Evolutionary conservation across 2,888 invertebrate species (phyloP), one percentile per base, ranked within the genome.

Genomic region (Drosophila dives): DNA sequence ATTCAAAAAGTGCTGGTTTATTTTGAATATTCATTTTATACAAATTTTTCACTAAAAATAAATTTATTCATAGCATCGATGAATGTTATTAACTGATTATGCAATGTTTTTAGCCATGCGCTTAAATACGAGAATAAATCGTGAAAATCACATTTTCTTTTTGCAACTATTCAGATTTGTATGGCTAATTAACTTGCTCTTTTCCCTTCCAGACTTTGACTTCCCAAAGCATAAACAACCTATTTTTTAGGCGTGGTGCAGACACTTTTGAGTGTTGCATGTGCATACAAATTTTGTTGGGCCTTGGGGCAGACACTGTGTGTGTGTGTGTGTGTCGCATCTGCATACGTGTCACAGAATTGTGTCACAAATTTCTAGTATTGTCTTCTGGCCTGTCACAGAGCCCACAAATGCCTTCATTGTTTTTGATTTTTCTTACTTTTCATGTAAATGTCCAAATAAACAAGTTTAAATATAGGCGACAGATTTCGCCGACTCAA

Each of bases 21-120:
- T 26, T 5, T 34, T 20, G 1, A n/a, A 26, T 29, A 10, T 50
- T 50, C 10, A 33, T 20, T 10, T 34, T 23, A 36, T 36, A 23
- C 11, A 51, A 2, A 33, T 34, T 33, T 51, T 11, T 20, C 4
- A 29, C 29, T 29, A 29, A 5, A 20, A 6, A 20, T 10, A 33
- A 23, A 55, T 36, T 63, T 56, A 75, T 56, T 82, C 80, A 73
- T 67, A 80, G 65, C 40, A 48, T 15, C n/a, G 20, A 59, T 63
- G 54, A 10, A 26, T 34, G 26, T 36, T 32, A 61, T 53, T 73
- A 77, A 76, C 76, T 76, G 65, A 76, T 82, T 82, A 50, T 67
- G 51, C 38, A 10, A 64, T 63, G 67, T 33, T 38, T 38, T 38
- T 45, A 1, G 11, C 6, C 20, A 12, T 20, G 12, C 10, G 12